Percentiles rank a stretch among this genome's conserved stretches.
phyloP scores from a whole-genome alignment of 2,797 vertebrate species.

The Sebastes ruberrimus region DNA sequence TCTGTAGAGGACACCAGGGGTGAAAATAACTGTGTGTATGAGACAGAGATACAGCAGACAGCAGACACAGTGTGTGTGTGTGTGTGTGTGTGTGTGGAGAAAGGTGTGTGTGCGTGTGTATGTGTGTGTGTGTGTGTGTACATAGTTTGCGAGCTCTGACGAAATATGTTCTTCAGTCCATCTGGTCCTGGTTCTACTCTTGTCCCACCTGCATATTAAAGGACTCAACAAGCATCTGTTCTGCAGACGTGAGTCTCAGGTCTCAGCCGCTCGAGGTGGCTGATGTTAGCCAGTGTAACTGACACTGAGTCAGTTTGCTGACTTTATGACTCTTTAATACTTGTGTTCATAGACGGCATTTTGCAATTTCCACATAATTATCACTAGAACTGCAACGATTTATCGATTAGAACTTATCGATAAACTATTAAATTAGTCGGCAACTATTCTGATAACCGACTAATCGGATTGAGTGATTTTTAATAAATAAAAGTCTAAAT shows the following conservation, averaged over 20 bases:
- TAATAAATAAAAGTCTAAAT: too few species aligned
- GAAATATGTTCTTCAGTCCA: constrained; percentile 50
- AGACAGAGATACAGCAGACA: constrained; percentile 21
- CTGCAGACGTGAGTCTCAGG: constrained; percentile 4
- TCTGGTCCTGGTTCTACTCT: constrained; percentile 48
- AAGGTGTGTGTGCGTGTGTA: not conserved
- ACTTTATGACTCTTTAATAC: not conserved
- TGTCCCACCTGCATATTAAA: constrained; percentile 37
- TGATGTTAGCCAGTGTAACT: not conserved
- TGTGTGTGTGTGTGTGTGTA: constrained; percentile 3
- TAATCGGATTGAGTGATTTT: too few species aligned
- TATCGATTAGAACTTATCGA: too few species aligned
- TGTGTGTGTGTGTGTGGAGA: not conserved
- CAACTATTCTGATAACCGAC: too few species aligned
- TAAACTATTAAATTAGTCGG: too few species aligned
- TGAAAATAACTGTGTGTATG: constrained; percentile 24
- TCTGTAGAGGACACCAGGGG: constrained; percentile 48
- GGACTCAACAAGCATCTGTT: constrained; percentile 25
- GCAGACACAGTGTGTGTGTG: not conserved
- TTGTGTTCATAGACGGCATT: not conserved
- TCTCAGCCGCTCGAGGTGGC: not conserved
- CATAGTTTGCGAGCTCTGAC: constrained; percentile 23
- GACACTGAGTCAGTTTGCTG: not conserved
- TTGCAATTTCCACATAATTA: not conserved
- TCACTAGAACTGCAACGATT: not conserved